Evolutionary conservation across 2,888 invertebrate species (phyloP), one percentile per base, ranked within the genome.

Genomic region (Tenthredo amoena): DNA sequence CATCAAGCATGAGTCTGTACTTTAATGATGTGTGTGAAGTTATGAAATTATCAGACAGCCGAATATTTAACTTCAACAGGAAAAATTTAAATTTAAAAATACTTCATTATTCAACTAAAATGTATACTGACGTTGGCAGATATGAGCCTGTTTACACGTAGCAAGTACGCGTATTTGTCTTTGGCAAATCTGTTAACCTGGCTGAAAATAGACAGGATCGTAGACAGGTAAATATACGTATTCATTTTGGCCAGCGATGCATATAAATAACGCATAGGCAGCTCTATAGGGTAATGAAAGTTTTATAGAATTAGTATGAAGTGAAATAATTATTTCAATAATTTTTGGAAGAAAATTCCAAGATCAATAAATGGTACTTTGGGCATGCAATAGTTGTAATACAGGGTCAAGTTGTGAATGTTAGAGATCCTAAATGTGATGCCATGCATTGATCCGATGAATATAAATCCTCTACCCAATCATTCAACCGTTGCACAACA

Each of bases 401-500:
- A 18, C 26, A 12, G 21, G n/a, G 21, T 26, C 9, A 26, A 21
- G 21, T 62, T 62, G 26, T 62, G 62, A 62, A 74, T 74, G 43
- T 40, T 43, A 10, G 26, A 50, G 47, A 21, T 34, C 15, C 43
- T 21, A 40, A 65, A 34, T 68, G n/a, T 15, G 40, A 40, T 58
- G 31, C 21, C 7, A 12, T 81, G 62, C 81, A 65, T 81, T 68
- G 31, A 68, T 83, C 68, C 40, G 50, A 47, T 15, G 37, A 37
- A 47, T 83, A 37, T 68, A 83, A 31, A 58, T 40, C 26, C 62
- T 34, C 31, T 83, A 43, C 31, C 68, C 18, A 47, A 71, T 65
- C 83, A 50, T 83, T 83, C 34, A 47, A 68, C 47, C 71, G 83
- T 83, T 83, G 83, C 68, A 21, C 47, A 83, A 71, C 71, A 68